Conservation (phyloP, 2,888 invertebrate species). For the Harmothoe impar region DNA sequence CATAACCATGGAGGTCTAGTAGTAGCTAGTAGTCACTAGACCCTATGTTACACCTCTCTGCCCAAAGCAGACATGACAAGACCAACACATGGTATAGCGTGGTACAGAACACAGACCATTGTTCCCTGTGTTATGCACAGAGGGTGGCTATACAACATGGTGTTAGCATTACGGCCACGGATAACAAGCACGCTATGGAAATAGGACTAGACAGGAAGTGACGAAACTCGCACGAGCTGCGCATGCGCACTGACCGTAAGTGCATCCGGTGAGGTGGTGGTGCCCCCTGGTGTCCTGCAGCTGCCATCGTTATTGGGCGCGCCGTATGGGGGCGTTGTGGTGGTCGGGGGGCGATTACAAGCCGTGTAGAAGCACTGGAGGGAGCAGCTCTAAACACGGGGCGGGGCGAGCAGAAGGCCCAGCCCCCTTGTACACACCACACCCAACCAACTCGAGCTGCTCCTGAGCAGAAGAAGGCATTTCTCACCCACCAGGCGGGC, state of each 20-base stretch:
- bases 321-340: conserved; percentile 14
- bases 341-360: background rate
- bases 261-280: conserved; percentile 24
- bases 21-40: too few relatives aligned
- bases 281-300: conserved; percentile 38
- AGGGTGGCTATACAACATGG: too few relatives aligned
- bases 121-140: too few relatives aligned
- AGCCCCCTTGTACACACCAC: conserved; percentile 12
- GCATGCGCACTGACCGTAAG: conserved; percentile 48
- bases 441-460: background rate
- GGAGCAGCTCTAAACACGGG: background rate
- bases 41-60: too few relatives aligned
- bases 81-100: too few relatives aligned
- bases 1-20: too few relatives aligned
- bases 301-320: conserved; percentile 6
- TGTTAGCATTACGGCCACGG: background rate
- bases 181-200: conserved; percentile 14
- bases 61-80: too few relatives aligned
- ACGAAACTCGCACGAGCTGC: conserved; percentile 36
- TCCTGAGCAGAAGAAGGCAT: background rate
- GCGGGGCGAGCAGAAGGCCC: conserved; percentile 16
- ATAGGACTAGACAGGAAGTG: conserved; percentile 44
- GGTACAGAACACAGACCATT: too few relatives aligned
- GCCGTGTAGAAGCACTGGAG: background rate
- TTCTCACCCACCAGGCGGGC: background rate